Evolutionary conservation across 1,140 invertebrate species (phyloP), one percentile per base, ranked within the genome.

Genomic region (Tigriopus japonicus): DNA sequence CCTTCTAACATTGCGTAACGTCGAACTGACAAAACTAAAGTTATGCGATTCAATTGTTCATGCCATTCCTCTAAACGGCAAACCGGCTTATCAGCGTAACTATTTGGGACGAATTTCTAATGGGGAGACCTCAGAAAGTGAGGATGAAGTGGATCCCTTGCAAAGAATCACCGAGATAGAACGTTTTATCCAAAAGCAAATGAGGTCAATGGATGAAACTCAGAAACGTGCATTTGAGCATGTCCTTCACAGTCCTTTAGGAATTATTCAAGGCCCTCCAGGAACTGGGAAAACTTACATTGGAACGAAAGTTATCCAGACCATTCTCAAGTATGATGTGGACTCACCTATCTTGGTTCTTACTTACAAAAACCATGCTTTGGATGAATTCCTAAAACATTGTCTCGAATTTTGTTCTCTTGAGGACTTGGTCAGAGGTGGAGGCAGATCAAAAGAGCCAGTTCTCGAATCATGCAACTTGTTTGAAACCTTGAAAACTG

Each of bases 331-430:
- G 24, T 81, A 80, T 66, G 60, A 49, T 43, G 28, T 64, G 68
- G 71, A 19, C 42, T 52, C 42, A n/a, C 81, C 83, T 5, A 81
- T 91, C 59, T 69, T 91, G 1, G 74, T 92, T 12, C 78, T 91
- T 19, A 87, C 85, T 67, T 87, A 81, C 64, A 89, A 86, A 0
- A 92, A 91, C 68, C 85, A 90, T 70, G 87, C 87, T 0, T 68
- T 92, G 1, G 87, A 92, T 74, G 86, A 91, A 68, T 90, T 92
- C 73, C 69, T 92, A n/a, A 80, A 86, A 69, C 83, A 80, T 19
- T 74, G 86, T 10, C 66, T 78, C 6, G 60, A 68, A 15, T 68
- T 65, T 49, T 49, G 45, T 21, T 10, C 45, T 35, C 69, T 66
- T 6, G 52, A 64, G 1, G 69, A 69, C 7, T 73, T 89, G 56